Conservation (phyloP, 1,140 invertebrate species). For the Nasonia giraulti region DNA sequence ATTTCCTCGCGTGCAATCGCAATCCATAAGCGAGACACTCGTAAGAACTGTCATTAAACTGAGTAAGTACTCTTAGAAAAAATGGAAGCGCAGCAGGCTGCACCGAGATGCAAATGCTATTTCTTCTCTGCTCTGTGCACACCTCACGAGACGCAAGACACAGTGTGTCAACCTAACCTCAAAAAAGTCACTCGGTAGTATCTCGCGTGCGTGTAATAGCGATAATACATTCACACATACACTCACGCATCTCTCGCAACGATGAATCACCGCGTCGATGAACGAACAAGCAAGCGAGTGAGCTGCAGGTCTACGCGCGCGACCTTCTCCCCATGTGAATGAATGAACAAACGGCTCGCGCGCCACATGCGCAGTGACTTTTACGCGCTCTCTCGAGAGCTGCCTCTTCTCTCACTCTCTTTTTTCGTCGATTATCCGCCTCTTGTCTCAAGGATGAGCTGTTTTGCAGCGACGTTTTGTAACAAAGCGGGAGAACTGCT, state of each 20-base stretch:
- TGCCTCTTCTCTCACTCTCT: no score
- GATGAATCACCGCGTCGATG: constrained; percentile 46
- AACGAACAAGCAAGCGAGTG: constrained; percentile 27
- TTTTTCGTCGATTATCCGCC: background rate
- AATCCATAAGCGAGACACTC: no score
- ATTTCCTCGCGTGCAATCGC: no score
- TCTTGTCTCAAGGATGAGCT: background rate
- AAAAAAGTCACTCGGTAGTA: background rate
- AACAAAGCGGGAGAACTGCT: no score
- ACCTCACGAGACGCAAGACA: background rate
- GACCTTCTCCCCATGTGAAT: constrained; percentile 42
- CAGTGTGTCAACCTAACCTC: background rate
- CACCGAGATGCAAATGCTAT: no score
- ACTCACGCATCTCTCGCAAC: background rate
- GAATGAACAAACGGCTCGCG: constrained; percentile 36
- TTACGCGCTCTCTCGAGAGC: background rate
- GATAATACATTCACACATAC: background rate
- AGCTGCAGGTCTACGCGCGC: background rate
- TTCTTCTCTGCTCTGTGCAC: no score
- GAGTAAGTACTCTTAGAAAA: no score
- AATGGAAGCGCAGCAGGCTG: no score
- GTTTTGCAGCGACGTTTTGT: no score
- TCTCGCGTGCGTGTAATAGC: constrained; percentile 8
- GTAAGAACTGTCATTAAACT: no score
- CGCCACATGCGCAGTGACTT: no score